Conservation (phyloP, 2,797 vertebrate genomes). For the Notamacropus eugenii region DNA sequence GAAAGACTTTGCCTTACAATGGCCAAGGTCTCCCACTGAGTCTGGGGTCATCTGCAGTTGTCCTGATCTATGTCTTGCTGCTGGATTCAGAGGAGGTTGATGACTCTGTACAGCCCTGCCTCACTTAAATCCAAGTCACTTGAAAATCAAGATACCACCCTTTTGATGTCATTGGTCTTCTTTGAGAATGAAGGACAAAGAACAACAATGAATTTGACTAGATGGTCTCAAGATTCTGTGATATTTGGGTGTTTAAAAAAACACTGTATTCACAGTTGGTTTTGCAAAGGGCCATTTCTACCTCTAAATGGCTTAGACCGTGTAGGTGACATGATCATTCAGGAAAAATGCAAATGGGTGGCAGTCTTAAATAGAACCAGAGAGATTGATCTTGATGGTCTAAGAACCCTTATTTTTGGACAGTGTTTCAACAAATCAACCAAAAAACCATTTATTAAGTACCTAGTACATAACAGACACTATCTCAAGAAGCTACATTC, state of each 20-base stretch:
- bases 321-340: slow-evolving; percentile 1
- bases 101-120: background rate
- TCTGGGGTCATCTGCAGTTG: background rate
- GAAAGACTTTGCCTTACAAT: background rate
- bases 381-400: slow-evolving; percentile 29
- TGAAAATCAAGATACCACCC: too few relatives aligned
- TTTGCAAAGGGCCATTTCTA: background rate
- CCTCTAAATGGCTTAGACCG: background rate
- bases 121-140: background rate
- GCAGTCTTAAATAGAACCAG: background rate
- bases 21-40: background rate
- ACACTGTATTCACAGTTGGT: background rate
- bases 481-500: slow-evolving; percentile 4
- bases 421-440: slow-evolving; percentile 9
- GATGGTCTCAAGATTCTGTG: background rate
- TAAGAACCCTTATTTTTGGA: slow-evolving; percentile 9
- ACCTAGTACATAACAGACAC: background rate
- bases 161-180: background rate
- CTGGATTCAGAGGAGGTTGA: background rate
- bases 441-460: background rate
- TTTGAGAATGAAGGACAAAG: background rate
- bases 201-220: background rate
- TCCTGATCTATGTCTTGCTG: background rate
- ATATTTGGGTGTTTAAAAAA: background rate
- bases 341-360: slow-evolving; percentile 16